These are phyloP conservation scores for Flexamia atlantica DNA, from an alignment of 2,888 invertebrate genomes.

Conservation along the genomic window DNA sequence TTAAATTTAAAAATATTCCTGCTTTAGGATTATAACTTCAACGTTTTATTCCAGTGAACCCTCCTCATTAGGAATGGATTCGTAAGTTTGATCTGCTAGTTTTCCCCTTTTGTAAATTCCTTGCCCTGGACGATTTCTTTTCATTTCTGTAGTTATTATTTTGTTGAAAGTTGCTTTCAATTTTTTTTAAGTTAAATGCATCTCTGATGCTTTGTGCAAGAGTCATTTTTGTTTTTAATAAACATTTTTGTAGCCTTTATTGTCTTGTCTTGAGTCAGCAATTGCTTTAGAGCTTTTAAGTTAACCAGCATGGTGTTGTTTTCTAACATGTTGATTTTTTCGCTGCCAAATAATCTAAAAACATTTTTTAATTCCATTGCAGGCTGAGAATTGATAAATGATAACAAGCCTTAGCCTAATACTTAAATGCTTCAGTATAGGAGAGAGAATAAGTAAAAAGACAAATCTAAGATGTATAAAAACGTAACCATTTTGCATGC, in stretches of 20 bases:
- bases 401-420: too few species aligned
- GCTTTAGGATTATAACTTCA: neutral
- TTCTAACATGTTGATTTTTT: neutral
- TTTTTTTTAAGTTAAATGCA: neutral
- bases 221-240: neutral
- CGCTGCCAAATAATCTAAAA: too few species aligned
- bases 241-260: neutral
- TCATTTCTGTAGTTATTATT: neutral
- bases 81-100: neutral
- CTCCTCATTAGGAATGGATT: neutral
- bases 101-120: neutral
- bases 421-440: too few species aligned
- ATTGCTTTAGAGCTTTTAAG: neutral
- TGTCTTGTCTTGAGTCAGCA: neutral
- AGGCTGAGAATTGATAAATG: too few species aligned
- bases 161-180: neutral
- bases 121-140: neutral
- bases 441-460: too few species aligned
- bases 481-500: too few species aligned
- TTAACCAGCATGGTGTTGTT: conserved; percentile 17
- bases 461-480: too few species aligned
- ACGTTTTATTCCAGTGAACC: conserved; percentile 29
- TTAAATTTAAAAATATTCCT: too few species aligned
- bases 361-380: too few species aligned
- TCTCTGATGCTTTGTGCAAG: neutral